Conservation (phyloP, 2,113 vertebrate species). For the Clarias magur region DNA sequence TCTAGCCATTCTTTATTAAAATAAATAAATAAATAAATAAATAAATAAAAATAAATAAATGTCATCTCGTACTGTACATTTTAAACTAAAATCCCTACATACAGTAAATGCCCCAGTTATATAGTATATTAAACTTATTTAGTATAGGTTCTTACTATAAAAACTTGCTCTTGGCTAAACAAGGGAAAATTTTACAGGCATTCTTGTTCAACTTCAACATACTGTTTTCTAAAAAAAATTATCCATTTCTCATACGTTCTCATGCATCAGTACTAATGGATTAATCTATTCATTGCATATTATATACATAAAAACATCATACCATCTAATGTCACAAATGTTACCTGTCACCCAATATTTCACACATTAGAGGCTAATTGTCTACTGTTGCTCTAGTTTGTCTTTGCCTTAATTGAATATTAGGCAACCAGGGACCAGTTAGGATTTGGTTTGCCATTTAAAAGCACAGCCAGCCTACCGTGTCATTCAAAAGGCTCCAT, state of each 20-base stretch:
- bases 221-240: not conserved
- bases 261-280: not conserved
- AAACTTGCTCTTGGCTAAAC: not conserved
- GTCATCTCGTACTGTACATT: too few relatives aligned
- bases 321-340: not conserved
- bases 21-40: too few relatives aligned
- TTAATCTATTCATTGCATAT: not conserved
- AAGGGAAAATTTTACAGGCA: not conserved
- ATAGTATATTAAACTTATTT: not conserved
- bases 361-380: conserved; percentile 29
- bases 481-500: conserved; percentile 29
- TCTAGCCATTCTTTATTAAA: too few relatives aligned
- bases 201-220: not conserved
- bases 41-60: too few relatives aligned
- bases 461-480: conserved; percentile 10
- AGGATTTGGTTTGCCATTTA: conserved; percentile 25
- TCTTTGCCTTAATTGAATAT: conserved; percentile 40
- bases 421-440: conserved; percentile 33
- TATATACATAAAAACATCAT: not conserved
- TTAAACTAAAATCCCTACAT: not conserved
- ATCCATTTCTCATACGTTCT: not conserved
- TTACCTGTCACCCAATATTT: conserved; percentile 17
- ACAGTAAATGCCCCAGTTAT: not conserved
- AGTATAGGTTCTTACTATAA: not conserved
- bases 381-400: conserved; percentile 33